Conservation (phyloP, 1,140 invertebrate genomes). For the Coelopa frigida region DNA sequence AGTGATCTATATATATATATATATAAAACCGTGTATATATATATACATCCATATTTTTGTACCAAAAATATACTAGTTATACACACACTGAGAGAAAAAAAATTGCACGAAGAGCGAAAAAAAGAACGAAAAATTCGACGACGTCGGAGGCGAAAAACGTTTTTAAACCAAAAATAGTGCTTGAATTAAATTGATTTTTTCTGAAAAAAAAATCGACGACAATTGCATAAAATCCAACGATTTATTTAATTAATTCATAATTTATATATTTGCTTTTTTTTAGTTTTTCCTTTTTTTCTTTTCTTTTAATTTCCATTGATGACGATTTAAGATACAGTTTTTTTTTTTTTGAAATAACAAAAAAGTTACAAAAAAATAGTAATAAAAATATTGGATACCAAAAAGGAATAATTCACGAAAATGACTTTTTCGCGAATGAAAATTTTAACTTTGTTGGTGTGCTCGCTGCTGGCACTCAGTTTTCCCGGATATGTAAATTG, state of each 20-base stretch:
- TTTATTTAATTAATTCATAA: too few species aligned
- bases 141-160: neutral
- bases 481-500: slow-evolving; percentile 43
- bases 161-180: slow-evolving; percentile 2
- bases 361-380: slow-evolving; percentile 3
- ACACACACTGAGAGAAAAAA: slow-evolving; percentile 1
- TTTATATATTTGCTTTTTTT: slow-evolving; percentile 7
- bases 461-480: slow-evolving; percentile 39
- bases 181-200: too few species aligned
- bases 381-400: slow-evolving; percentile 6
- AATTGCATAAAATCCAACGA: too few species aligned
- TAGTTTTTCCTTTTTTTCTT: slow-evolving; percentile 4
- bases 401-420: slow-evolving; percentile 14
- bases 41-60: slow-evolving; percentile 29
- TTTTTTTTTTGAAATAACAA: too few species aligned
- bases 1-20: slow-evolving; percentile 30
- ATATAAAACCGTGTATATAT: slow-evolving; percentile 13
- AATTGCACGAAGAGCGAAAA: slow-evolving; percentile 1
- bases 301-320: too few species aligned
- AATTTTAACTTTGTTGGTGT: slow-evolving; percentile 40
- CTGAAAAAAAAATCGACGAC: too few species aligned
- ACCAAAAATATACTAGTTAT: slow-evolving; percentile 21
- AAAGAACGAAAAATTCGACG: neutral
- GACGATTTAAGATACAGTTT: too few species aligned
- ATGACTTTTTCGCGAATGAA: slow-evolving; percentile 44